These are phyloP conservation scores for Leptonema lineaticorne DNA, from an alignment of 1,140 invertebrate genomes.

Conservation along the genomic window DNA sequence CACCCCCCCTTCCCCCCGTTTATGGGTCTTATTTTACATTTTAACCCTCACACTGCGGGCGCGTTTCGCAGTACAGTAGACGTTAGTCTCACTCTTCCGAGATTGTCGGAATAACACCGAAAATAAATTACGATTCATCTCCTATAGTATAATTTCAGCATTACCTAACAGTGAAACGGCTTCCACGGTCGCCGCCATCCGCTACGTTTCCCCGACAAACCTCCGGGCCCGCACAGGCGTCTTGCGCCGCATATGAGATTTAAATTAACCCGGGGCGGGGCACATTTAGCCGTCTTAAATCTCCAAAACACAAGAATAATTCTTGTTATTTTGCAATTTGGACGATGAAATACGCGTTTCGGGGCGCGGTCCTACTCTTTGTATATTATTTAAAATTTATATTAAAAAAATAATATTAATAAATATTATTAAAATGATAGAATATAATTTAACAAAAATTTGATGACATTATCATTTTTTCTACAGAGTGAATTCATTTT, in stretches of 20 bases:
- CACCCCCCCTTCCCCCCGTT: too few species aligned
- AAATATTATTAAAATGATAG: too few species aligned
- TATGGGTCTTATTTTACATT: too few species aligned
- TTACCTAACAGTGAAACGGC: constrained; percentile 20
- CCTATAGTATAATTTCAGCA: constrained; percentile 33
- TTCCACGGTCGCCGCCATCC: constrained; percentile 6
- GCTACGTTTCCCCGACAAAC: too few species aligned
- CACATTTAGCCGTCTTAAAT: constrained; percentile 26
- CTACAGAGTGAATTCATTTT: too few species aligned
- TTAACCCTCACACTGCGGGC: too few species aligned
- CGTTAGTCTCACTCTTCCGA: too few species aligned
- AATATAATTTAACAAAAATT: too few species aligned
- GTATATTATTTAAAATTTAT: not conserved
- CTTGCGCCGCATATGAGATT: constrained; percentile 20
- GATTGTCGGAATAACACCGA: constrained; percentile 35
- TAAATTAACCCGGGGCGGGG: constrained; percentile 29
- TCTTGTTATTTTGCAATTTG: constrained; percentile 21
- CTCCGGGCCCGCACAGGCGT: too few species aligned
- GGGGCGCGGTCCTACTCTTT: not conserved
- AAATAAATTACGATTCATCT: constrained; percentile 37
- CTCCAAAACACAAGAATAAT: constrained; percentile 19
- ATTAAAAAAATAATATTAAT: not conserved
- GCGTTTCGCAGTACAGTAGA: constrained; percentile 22
- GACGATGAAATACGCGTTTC: not conserved
- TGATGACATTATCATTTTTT: too few species aligned